Percentiles rank a stretch among this genome's conserved stretches.
Evolutionary conservation across 2,113 vertebrate genomes (phyloP).

Genomic region (Lagopus leucura): DNA sequence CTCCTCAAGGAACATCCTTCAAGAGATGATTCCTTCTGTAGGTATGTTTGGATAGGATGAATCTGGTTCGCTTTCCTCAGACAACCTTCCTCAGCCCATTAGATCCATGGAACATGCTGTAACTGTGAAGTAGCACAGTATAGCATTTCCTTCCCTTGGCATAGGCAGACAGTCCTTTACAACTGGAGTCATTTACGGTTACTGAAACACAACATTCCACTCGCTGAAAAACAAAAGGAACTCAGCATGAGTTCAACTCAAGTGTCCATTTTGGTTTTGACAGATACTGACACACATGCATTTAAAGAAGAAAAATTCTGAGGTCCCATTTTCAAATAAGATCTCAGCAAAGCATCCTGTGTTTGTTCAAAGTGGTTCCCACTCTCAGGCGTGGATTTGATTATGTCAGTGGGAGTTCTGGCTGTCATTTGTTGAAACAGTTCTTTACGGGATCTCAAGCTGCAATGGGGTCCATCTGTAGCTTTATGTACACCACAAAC

Average conservation of each 20-base stretch:
- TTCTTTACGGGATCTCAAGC: constrained; percentile 23
- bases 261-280: constrained; percentile 8
- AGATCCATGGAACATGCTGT: not conserved
- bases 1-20: not conserved
- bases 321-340: constrained; percentile 18
- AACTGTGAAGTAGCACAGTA: not conserved
- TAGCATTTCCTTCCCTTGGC: constrained; percentile 4
- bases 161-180: not conserved
- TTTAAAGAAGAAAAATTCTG: constrained; percentile 13
- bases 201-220: constrained; percentile 9
- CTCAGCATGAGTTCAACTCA: not conserved
- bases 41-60: not conserved
- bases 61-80: not conserved
- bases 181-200: not conserved
- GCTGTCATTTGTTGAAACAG: constrained; percentile 48
- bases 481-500: constrained; percentile 20
- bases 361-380: constrained; percentile 34
- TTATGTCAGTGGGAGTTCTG: constrained; percentile 46
- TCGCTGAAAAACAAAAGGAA: constrained; percentile 51
- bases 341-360: constrained; percentile 16
- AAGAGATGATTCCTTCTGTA: not conserved
- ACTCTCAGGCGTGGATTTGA: not conserved
- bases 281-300: constrained; percentile 18
- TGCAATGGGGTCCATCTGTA: constrained; percentile 12
- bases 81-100: not conserved